These are phyloP conservation scores for Deilephila porcellus DNA, from an alignment of 2,888 invertebrate genomes.

Conservation along the genomic window DNA sequence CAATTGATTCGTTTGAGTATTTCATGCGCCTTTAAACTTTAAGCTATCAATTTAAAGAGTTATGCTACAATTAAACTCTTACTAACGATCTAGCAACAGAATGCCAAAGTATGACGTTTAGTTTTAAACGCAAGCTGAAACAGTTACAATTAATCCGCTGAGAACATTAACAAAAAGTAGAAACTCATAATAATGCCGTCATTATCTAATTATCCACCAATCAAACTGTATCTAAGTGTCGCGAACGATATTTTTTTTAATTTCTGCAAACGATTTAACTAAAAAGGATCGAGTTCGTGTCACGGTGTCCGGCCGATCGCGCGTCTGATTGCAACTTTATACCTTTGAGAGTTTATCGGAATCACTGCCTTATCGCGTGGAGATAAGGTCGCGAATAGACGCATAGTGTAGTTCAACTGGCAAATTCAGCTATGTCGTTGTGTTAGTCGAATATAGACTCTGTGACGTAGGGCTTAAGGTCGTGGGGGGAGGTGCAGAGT, in stretches of 20 bases:
- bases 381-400: constrained; percentile 46
- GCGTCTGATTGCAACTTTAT: constrained; percentile 52
- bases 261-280: constrained; percentile 71
- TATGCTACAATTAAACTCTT: not conserved
- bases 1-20: not conserved
- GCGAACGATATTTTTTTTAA: constrained; percentile 53
- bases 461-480: constrained; percentile 49
- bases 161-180: not conserved
- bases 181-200: constrained; percentile 37
- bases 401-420: constrained; percentile 45
- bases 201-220: constrained; percentile 51
- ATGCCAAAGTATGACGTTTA: not conserved
- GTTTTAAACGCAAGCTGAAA: not conserved
- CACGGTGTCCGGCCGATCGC: constrained; percentile 64
- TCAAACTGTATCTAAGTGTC: constrained; percentile 43
- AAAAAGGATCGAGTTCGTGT: constrained; percentile 78
- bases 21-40: not conserved
- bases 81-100: not conserved
- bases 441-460: constrained; percentile 44
- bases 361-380: constrained; percentile 49
- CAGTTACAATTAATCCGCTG: not conserved
- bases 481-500: constrained; percentile 39
- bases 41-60: not conserved
- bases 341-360: constrained; percentile 38
- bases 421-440: constrained; percentile 43